Conservation (phyloP, 2,888 invertebrate species). For the Bembecia ichneumoniformis region DNA sequence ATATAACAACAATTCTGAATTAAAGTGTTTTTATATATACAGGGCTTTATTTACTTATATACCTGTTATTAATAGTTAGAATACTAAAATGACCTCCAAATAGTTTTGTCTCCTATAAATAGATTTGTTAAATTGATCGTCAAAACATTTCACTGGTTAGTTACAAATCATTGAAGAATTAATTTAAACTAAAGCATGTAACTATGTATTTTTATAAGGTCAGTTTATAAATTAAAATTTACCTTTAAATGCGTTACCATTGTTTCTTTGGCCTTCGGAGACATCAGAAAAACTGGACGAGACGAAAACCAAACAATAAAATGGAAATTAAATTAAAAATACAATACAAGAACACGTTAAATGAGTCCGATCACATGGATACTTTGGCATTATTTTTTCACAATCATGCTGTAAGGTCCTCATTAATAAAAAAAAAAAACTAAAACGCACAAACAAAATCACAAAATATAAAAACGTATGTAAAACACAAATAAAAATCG, state of each 20-base stretch:
- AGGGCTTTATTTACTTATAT: neutral
- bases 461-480: slow-evolving; percentile 33
- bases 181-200: too few species aligned
- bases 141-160: too few species aligned
- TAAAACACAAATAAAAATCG: slow-evolving; percentile 33
- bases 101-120: too few species aligned
- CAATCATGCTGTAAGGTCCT: slow-evolving; percentile 15
- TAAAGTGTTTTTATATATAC: too few species aligned
- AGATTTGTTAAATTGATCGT: too few species aligned
- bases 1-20: too few species aligned
- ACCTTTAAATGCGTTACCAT: slow-evolving; percentile 65
- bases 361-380: slow-evolving; percentile 50
- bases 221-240: slow-evolving; percentile 7
- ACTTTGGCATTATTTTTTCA: slow-evolving; percentile 57
- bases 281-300: slow-evolving; percentile 47
- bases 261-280: slow-evolving; percentile 55
- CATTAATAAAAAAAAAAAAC: slow-evolving; percentile 35
- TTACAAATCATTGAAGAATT: too few species aligned
- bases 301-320: slow-evolving; percentile 29
- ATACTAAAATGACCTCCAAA: too few species aligned
- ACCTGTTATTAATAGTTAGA: neutral
- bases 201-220: too few species aligned
- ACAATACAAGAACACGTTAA: slow-evolving; percentile 39
- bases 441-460: slow-evolving; percentile 33
- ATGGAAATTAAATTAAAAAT: slow-evolving; percentile 31